Conservation (phyloP, 1,140 invertebrate genomes). For the Leptopilina boulardi region DNA sequence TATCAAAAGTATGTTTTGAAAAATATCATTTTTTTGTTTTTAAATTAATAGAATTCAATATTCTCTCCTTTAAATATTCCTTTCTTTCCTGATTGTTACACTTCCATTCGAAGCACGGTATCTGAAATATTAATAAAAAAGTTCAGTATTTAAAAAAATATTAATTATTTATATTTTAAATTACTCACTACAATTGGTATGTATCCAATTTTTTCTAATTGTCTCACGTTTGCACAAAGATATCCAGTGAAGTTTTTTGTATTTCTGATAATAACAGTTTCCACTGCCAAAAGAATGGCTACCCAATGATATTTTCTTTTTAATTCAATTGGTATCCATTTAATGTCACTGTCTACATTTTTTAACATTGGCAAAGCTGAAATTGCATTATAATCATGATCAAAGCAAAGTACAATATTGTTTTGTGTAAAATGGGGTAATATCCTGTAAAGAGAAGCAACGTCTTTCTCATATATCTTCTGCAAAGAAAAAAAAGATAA, state of each 20-base stretch:
- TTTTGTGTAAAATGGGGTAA: conserved; percentile 77
- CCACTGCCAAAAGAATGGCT: conserved; percentile 70
- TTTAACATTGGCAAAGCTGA: conserved; percentile 57
- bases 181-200: conserved; percentile 76
- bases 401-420: conserved; percentile 78
- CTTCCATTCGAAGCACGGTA: conserved; percentile 45
- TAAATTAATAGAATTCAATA: background rate
- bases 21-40: conserved; percentile 1
- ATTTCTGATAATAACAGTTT: conserved; percentile 70
- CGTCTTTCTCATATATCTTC: conserved; percentile 29
- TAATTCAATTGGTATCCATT: conserved; percentile 65
- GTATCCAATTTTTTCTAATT: conserved; percentile 78
- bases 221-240: conserved; percentile 75
- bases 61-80: conserved; percentile 34
- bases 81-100: conserved; percentile 16
- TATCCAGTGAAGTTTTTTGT: conserved; percentile 68
- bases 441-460: conserved; percentile 72
- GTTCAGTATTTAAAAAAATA: conserved; percentile 10
- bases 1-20: conserved; percentile 11
- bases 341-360: conserved; percentile 68
- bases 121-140: conserved; percentile 46
- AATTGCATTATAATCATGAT: conserved; percentile 68
- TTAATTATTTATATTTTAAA: no score
- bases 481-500: conserved; percentile 36
- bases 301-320: conserved; percentile 71